Evolutionary conservation across 2,888 invertebrate species (phyloP), one percentile per base, ranked within the genome.

Genomic region (Rotaria macrura): DNA sequence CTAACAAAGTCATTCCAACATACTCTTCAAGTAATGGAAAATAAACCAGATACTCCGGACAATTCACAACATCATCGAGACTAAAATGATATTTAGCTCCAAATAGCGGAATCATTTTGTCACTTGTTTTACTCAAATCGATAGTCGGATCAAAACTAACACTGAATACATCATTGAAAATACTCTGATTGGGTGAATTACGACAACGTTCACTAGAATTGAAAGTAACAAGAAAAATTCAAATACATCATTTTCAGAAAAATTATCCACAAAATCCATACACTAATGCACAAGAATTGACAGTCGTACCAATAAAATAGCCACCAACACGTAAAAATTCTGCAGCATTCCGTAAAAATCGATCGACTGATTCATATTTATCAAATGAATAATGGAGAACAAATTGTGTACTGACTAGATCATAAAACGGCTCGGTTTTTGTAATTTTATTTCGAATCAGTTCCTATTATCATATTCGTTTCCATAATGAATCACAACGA

Each of bases 1-100:
- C 9, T 17, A 49, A 49, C 3, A 17, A 17, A 49, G 17, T 20
- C 17, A 1, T 34, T n/a, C 55, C 4, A 49, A 47, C 83, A 25
- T 85, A 54, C 89, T 94, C 89, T 74, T 93, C 93, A 85, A 98
- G 92, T 9, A 94, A 93, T 34, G 96, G 95, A 91, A 97, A 95
- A 91, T 98, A 94, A 29, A 98, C 96, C 87, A 99, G 92, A 92
- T 97, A 99, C 91, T 99, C 99, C 2, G 99, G 99, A 91, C 99
- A 99, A 90, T 99, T 94, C 1, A 99, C 98, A 14, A 96, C 96
- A 57, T 95, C 97, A 89, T 98, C 96, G 88, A 99, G 92, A 89
- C 95, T 94, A 91, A 99, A 99, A 91, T 96, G 94, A 92, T 98
- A 98, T 90, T 95, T 95, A 38, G 95, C 96, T 72, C 98, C 98